Conservation (phyloP, 2,797 vertebrate genomes). For the Anolis apletophallus region DNA sequence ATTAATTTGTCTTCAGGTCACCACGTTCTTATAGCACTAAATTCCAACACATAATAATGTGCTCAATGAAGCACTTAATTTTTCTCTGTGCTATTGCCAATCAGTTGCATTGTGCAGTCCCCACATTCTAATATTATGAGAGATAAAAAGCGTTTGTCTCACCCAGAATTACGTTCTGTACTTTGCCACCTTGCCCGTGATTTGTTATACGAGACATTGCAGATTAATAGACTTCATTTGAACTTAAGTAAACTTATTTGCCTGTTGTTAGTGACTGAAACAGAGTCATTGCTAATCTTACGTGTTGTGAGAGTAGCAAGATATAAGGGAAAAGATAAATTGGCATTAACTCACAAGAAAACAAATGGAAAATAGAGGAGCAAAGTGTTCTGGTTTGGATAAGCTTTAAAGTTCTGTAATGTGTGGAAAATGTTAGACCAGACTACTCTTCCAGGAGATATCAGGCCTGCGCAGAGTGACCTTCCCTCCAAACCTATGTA, state of each 20-base stretch:
- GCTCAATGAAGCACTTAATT: neutral
- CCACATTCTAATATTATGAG: neutral
- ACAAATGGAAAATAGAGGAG: slow-evolving; percentile 1
- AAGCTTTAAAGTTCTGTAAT: neutral
- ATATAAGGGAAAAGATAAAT: neutral
- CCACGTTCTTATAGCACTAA: neutral
- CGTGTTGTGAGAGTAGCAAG: neutral
- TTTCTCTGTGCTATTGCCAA: neutral
- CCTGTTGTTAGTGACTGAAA: neutral
- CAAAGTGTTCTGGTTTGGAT: slow-evolving; percentile 5
- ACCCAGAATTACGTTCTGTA: neutral
- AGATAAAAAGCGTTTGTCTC: neutral
- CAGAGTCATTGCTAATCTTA: neutral
- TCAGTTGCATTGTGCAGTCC: neutral
- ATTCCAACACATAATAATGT: neutral
- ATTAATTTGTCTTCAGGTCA: neutral
- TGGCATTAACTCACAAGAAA: neutral
- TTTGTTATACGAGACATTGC: neutral
- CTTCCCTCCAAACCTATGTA: neutral
- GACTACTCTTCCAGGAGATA: neutral
- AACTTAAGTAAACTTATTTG: neutral
- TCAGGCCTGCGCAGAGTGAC: neutral
- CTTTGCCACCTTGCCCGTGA: neutral
- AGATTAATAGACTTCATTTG: neutral
- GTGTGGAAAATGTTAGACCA: neutral